phyloP scores from a whole-genome alignment of 2,888 invertebrate species.

The Lamellibrachia satsuma region DNA sequence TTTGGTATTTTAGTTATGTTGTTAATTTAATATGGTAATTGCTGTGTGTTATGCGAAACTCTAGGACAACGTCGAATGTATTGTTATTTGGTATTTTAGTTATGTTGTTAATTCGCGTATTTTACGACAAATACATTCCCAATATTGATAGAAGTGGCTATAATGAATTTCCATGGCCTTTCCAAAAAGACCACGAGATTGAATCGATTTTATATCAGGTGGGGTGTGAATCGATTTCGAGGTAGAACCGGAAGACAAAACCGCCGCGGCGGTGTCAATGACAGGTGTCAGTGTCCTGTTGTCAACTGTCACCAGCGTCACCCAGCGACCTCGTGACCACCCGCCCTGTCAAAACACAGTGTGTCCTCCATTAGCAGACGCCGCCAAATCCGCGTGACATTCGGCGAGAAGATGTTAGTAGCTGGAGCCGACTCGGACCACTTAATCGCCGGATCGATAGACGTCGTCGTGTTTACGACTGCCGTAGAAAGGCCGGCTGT shows the following conservation, averaged over 20 bases:
- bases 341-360: not conserved
- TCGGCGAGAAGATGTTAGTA: not conserved
- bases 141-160: too few relatives aligned
- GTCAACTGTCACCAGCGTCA: not conserved
- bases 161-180: not conserved
- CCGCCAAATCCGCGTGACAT: not conserved
- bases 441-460: not conserved
- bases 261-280: not conserved
- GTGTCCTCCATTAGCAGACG: not conserved
- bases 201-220: not conserved
- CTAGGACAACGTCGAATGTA: too few relatives aligned
- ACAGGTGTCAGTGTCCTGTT: not conserved
- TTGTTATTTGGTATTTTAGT: too few relatives aligned
- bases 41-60: too few relatives aligned
- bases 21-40: too few relatives aligned
- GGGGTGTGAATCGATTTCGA: not conserved
- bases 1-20: too few relatives aligned
- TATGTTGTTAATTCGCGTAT: too few relatives aligned
- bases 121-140: too few relatives aligned
- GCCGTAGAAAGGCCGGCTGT: not conserved
- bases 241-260: not conserved
- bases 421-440: not conserved
- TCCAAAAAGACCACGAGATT: not conserved
- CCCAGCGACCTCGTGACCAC: not conserved
- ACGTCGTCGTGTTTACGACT: not conserved